phyloP scores from a whole-genome alignment of 2,888 invertebrate genomes.

The Minunthozetes semirufus region DNA sequence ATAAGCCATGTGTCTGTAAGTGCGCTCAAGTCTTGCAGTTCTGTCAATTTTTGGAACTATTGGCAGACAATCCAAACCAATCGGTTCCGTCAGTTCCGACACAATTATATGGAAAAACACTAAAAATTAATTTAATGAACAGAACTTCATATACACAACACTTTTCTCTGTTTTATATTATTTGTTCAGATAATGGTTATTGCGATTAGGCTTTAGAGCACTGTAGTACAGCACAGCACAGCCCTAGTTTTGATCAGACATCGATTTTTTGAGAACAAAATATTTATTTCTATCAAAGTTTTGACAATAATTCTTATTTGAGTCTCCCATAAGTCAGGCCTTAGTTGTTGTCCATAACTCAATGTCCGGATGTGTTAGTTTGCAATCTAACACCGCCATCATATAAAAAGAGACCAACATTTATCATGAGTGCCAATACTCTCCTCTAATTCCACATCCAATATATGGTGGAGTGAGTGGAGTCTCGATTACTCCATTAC shows the following conservation, averaged over 20 bases:
- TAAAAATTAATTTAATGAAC: slow-evolving; percentile 21
- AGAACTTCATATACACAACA: neutral
- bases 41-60: neutral
- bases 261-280: neutral
- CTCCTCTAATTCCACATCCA: neutral
- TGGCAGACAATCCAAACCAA: neutral
- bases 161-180: neutral
- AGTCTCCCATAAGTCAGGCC: slow-evolving; percentile 7
- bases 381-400: slow-evolving; percentile 22
- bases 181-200: neutral
- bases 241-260: neutral
- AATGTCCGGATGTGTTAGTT: slow-evolving; percentile 28
- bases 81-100: slow-evolving; percentile 7
- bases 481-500: neutral
- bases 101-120: neutral
- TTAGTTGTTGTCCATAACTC: slow-evolving; percentile 23
- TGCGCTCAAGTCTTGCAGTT: neutral
- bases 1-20: neutral
- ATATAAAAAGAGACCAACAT: slow-evolving; percentile 8
- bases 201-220: neutral
- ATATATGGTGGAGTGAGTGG: too few relatives aligned
- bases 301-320: slow-evolving; percentile 22
- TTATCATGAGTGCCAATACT: slow-evolving; percentile 1
- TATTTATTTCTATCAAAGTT: neutral
- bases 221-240: neutral